A percentile compares a stretch with the other conserved stretches of the same genome.
phyloP scores from a whole-genome alignment of 2,888 invertebrate species.

The Villa cingulata region DNA sequence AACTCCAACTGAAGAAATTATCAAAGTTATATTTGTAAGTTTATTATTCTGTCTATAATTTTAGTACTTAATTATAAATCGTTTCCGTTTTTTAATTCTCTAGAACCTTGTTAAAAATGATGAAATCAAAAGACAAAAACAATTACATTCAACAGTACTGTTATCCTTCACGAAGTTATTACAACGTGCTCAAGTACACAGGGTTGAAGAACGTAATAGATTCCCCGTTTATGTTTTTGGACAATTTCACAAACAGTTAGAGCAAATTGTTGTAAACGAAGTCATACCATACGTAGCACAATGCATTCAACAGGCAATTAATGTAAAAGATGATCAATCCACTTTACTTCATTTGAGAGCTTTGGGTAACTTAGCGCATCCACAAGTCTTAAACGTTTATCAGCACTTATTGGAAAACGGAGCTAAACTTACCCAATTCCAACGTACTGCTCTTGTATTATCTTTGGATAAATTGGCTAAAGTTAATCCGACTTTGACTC shows the following conservation, averaged over 20 bases:
- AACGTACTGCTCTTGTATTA: constrained; percentile 48
- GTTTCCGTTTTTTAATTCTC: constrained; percentile 4
- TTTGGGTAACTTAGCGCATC: constrained; percentile 51
- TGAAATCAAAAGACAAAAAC: constrained; percentile 39
- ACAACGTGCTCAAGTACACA: constrained; percentile 46
- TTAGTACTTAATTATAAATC: not conserved
- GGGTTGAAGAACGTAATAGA: constrained; percentile 41
- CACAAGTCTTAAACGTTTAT: constrained; percentile 44
- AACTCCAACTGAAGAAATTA: constrained; percentile 48
- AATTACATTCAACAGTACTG: constrained; percentile 44
- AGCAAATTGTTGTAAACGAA: constrained; percentile 40
- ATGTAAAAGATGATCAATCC: constrained; percentile 40
- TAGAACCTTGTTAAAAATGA: constrained; percentile 40
- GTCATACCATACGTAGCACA: constrained; percentile 46
- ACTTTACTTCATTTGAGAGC: constrained; percentile 49
- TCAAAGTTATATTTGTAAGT: constrained; percentile 28
- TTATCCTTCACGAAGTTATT: constrained; percentile 46
- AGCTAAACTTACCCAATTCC: constrained; percentile 41
- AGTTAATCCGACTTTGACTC: constrained; percentile 40
- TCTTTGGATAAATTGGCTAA: constrained; percentile 41
- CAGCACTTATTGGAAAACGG: constrained; percentile 55
- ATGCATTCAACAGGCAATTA: constrained; percentile 41
- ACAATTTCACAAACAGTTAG: constrained; percentile 40
- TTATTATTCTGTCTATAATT: not conserved
- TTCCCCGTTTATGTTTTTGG: constrained; percentile 55